These are phyloP conservation scores for Altica lythri DNA, from an alignment of 2,888 invertebrate species.

Conservation along the genomic window DNA sequence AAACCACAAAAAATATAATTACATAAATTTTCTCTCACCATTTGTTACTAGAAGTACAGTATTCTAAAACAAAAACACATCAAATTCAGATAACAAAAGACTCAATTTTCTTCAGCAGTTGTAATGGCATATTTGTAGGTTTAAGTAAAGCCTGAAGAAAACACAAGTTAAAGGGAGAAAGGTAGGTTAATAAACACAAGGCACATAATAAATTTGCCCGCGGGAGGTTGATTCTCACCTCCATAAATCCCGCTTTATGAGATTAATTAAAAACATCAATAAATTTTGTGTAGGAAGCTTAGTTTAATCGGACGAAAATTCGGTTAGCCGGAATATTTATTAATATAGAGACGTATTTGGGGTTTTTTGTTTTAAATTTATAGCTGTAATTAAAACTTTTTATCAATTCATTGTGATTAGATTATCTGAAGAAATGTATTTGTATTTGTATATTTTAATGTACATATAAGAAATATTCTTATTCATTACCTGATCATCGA, in stretches of 20 bases:
- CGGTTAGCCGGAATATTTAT: constrained; percentile 17
- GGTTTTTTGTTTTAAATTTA: constrained; percentile 14
- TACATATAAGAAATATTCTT: no score
- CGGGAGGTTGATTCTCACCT: constrained; percentile 30
- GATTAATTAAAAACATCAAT: constrained; percentile 36
- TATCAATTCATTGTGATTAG: no score
- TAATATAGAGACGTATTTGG: neutral
- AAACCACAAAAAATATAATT: constrained; percentile 42
- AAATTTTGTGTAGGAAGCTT: constrained; percentile 30
- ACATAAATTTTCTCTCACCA: no score
- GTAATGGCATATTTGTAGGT: neutral
- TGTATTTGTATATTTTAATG: no score
- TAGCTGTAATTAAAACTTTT: no score
- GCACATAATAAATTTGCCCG: constrained; percentile 29
- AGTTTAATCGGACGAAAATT: constrained; percentile 21
- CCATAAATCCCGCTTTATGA: constrained; percentile 30
- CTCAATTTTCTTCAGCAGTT: no score
- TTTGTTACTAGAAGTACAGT: no score
- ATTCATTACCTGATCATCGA: constrained; percentile 74
- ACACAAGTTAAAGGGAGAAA: neutral
- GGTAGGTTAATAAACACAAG: constrained; percentile 16
- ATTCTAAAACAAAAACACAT: no score
- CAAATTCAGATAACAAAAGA: no score
- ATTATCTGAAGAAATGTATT: no score
- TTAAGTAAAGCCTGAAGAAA: no score